A percentile compares a stretch with the other conserved stretches of the same genome.
Conservation (phyloP, 2,113 vertebrate genomes). For the Mesembrinibis cayennensis region DNA sequence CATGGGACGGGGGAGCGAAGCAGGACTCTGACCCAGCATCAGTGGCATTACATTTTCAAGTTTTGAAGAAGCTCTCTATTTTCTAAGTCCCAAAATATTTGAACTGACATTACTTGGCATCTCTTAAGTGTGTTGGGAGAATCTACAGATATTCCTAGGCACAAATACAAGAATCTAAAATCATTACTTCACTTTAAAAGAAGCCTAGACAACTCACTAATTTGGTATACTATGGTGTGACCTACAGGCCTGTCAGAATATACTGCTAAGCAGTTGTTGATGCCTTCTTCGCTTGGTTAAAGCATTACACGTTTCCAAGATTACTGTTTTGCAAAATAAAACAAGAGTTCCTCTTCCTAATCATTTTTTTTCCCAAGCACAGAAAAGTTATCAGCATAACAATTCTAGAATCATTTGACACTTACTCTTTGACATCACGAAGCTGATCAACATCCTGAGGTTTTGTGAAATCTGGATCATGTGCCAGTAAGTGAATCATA, state of each 20-base stretch:
- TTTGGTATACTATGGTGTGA: neutral
- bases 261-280: neutral
- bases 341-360: neutral
- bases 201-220: neutral
- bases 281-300: neutral
- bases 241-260: neutral
- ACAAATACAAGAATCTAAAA: neutral
- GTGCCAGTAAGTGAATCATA: slow-evolving; percentile 97
- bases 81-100: neutral
- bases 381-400: neutral
- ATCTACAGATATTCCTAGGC: neutral
- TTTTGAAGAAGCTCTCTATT: neutral
- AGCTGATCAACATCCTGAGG: slow-evolving; percentile 97
- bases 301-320: neutral
- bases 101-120: neutral
- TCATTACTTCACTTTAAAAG: neutral
- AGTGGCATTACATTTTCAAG: neutral
- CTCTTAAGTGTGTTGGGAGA: neutral
- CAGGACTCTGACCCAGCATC: neutral
- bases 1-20: neutral
- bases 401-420: slow-evolving; percentile 28
- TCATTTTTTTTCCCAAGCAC: neutral
- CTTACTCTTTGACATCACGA: slow-evolving; percentile 99
- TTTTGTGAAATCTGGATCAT: slow-evolving; percentile 98
- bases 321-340: neutral